Evolutionary conservation across 2,888 invertebrate genomes (phyloP), one percentile per base, ranked within the genome.

Genomic region (Meghimatium bilineatum): DNA sequence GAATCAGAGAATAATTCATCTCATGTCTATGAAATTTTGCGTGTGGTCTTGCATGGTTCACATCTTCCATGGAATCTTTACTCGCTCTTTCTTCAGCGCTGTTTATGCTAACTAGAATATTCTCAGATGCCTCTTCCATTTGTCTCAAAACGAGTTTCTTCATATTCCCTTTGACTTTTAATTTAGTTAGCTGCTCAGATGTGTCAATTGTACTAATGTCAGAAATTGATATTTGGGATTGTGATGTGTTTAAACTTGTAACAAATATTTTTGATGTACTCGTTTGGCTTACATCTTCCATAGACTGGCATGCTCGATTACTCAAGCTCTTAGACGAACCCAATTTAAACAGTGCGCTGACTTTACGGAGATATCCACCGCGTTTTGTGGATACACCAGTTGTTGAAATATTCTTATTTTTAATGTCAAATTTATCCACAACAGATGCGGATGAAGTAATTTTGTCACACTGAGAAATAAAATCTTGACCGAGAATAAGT

Each of bases 1-100:
- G 52, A 1, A 80, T 32, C 1, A 79, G 23, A 14, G 79, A 83
- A 66, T 79, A 75, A 36, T 60, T 83, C 34, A 36, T 66, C 23
- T 79, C 83, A 3, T 14, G 63, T 38, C 14, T 36, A 6, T 34
- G 52, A 12, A 32, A 32, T 2, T 72, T 72, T 10, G 1, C 3
- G 12, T 1, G 49, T 49, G 20, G 17, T 14, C 44, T 32, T 14
- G 5, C 17, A 1, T 26, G 23, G 0, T 10, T 74, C 14, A 20
- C 1, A 29, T 32, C 10, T 8, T 52, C 74, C 49, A 32, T 32
- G 29, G 49, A 44, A 29, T 72, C 44, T 14, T 1, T 32, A 2
- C 8, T 6, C 12, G 17, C 3, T 23, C 29, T 2, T 49, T 52
- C 74, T 5, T 74, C 29, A 29, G 1, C 1, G 32, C 32, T 12